Evolutionary conservation across 1,140 invertebrate genomes (phyloP).

Genomic region (Macrotrachela quadricornifera): DNA sequence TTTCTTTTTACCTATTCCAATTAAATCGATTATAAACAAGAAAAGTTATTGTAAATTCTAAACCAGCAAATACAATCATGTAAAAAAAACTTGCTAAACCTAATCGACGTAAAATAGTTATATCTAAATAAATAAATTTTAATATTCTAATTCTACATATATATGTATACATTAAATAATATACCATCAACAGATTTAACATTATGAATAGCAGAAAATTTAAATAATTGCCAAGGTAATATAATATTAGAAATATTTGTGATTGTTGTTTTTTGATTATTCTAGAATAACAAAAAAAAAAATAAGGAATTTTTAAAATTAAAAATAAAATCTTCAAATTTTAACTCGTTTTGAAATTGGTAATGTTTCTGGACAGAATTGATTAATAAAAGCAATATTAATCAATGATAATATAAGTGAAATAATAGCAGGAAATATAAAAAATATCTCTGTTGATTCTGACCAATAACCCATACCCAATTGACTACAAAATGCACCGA

Average conservation of each 20-base stretch:
- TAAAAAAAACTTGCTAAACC: slow-evolving; percentile 79
- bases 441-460: slow-evolving; percentile 41
- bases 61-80: slow-evolving; percentile 80
- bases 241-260: too few relatives aligned
- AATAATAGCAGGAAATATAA: slow-evolving; percentile 57
- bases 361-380: slow-evolving; percentile 62
- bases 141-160: slow-evolving; percentile 1
- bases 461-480: too few relatives aligned
- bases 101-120: slow-evolving; percentile 42
- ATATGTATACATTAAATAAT: not conserved
- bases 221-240: too few relatives aligned
- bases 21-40: slow-evolving; percentile 74
- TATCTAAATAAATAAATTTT: slow-evolving; percentile 10
- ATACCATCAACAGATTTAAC: too few relatives aligned
- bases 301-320: too few relatives aligned
- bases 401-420: slow-evolving; percentile 51
- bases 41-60: slow-evolving; percentile 93
- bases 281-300: too few relatives aligned
- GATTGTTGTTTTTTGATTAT: too few relatives aligned
- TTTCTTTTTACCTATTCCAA: slow-evolving; percentile 40
- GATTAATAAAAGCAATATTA: slow-evolving; percentile 53
- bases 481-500: slow-evolving; percentile 48
- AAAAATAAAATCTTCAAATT: not conserved
- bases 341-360: slow-evolving; percentile 40
- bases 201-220: too few relatives aligned